These are phyloP conservation scores for Mesorhabditis spiculigera DNA, from an alignment of 2,888 invertebrate genomes.

Conservation along the genomic window DNA sequence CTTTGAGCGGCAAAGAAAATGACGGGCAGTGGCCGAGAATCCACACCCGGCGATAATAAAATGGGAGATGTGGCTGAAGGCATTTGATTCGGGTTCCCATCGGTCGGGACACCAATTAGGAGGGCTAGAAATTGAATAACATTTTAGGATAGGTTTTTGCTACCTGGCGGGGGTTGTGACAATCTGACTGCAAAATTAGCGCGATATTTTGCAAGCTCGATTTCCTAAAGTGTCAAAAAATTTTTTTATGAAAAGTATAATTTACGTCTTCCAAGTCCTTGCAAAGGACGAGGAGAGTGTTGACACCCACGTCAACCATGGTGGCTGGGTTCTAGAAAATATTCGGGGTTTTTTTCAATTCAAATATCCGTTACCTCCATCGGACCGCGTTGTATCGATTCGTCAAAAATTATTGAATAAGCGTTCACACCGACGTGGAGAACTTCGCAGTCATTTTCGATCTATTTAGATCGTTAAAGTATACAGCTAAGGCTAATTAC, in stretches of 20 bases:
- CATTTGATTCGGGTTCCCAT: constrained; percentile 22
- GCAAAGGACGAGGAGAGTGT: constrained; percentile 39
- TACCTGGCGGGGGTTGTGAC: constrained; percentile 49
- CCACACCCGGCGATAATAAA: constrained; percentile 36
- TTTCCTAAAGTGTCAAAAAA: not conserved
- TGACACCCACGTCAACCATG: constrained; percentile 33
- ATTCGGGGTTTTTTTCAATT: constrained; percentile 7
- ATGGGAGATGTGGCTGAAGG: constrained; percentile 23
- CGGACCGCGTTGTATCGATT: not conserved
- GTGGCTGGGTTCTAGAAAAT: constrained; percentile 11
- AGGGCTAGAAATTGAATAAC: constrained; percentile 28
- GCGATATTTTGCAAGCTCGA: constrained; percentile 22
- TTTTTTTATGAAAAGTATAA: not conserved
- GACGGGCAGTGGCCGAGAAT: constrained; percentile 46
- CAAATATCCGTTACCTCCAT: not conserved
- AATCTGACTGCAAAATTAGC: constrained; percentile 41
- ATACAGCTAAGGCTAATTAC: not conserved
- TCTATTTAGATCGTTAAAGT: not conserved
- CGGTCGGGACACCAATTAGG: constrained; percentile 51
- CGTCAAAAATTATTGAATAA: constrained; percentile 12
- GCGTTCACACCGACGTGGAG: constrained; percentile 12
- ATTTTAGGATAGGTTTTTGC: not conserved
- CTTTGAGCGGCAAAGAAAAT: constrained; percentile 45
- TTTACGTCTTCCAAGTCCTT: constrained; percentile 20
- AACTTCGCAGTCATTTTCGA: constrained; percentile 10